Evolutionary conservation across 2,888 invertebrate genomes (phyloP).

Genomic region (Loripinus fragilis): DNA sequence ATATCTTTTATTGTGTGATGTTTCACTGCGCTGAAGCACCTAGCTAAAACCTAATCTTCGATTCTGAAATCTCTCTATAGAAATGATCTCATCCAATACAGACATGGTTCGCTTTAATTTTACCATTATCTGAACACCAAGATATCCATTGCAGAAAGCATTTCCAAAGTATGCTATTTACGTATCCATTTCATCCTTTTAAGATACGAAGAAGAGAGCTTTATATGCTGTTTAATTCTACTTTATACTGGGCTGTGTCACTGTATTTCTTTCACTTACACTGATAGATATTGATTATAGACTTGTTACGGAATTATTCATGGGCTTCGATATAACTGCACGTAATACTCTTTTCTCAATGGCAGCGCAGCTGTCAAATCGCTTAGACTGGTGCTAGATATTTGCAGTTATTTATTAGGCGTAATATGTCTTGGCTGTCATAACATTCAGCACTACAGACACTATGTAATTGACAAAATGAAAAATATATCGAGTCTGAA

Average conservation of each 20-base stretch:
- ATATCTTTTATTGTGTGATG: no score
- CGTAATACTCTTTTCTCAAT: background rate
- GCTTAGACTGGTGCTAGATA: background rate
- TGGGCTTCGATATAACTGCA: background rate
- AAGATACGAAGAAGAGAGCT: background rate
- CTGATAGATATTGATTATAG: slow-evolving; percentile 19
- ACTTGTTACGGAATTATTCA: slow-evolving; percentile 13
- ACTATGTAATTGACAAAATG: no score
- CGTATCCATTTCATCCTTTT: background rate
- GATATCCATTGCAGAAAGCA: background rate
- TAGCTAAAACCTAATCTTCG: no score
- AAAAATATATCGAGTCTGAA: no score
- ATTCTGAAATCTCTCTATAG: no score
- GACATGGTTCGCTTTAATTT: background rate
- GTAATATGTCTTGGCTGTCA: no score
- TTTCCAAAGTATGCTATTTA: background rate
- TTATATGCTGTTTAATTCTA: background rate
- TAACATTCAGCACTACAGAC: no score
- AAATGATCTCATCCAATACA: no score
- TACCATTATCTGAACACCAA: background rate
- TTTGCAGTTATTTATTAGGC: no score
- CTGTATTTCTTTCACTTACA: slow-evolving; percentile 13
- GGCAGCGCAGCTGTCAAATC: background rate
- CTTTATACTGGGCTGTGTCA: slow-evolving; percentile 9
- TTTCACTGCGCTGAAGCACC: no score